Evolutionary conservation across 2,797 vertebrate species (phyloP), one percentile per base, ranked within the genome.

Genomic region (Propithecus deckenii): DNA sequence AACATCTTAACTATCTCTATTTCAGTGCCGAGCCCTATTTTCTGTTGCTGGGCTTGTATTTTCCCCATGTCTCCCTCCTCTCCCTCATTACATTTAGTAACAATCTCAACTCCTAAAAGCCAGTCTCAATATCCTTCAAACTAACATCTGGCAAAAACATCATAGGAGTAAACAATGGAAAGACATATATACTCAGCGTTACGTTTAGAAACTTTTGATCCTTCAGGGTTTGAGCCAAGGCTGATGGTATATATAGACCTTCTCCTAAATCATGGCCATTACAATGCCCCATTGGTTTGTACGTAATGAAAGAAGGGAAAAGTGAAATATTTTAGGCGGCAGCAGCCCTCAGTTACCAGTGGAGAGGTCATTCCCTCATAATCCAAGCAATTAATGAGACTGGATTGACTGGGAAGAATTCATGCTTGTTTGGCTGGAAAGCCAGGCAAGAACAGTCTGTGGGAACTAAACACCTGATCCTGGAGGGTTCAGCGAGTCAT

Each of bases 181-280:
- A 59, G 67, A 94, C 32, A 71, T 18, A 6, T 20, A 52, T 10
- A 75, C n/a, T 94, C 35, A 75, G n/a, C 18, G 84, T 93, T 89
- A 79, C 75, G 57, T 1, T 86, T 91, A 92, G 71, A 95, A 91
- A 57, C 13, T n/a, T 94, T 81, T 87, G 69, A 78, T 80, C 15
- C 83, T 22, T 85, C 28, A 48, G 72, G 46, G 35, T 95, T 57
- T 94, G 78, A 97, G 48, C 38, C 41, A 90, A 35, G 41, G 17
- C 52, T 92, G 43, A 23, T 30, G 23, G 32, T 59, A 48, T 74
- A 79, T 18, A 86, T 50, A 91, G 55, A 65, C 9, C 41, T 81
- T 94, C n/a, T 89, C 57, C 52, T 38, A 65, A 89, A 41, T 84
- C 50, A 50, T 72, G n/a, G 65, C 23, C 61, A 74, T 75, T 48